These are phyloP conservation scores for Alouatta palliata DNA, from an alignment of 2,113 vertebrate genomes.

Conservation along the genomic window DNA sequence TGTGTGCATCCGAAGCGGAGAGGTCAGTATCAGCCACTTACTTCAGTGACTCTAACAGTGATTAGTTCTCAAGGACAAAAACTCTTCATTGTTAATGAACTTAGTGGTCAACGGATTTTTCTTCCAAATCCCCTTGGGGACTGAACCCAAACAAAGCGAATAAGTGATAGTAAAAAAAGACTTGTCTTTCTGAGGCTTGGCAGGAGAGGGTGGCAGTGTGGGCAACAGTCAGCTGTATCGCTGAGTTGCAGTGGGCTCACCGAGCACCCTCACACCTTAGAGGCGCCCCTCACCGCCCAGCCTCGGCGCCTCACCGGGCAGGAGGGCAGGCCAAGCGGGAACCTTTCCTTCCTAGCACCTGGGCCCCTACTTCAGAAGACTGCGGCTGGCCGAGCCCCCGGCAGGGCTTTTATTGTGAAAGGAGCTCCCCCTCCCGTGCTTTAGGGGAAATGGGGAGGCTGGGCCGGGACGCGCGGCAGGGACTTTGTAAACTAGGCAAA, in stretches of 20 bases:
- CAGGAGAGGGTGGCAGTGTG: neutral
- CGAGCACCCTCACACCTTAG: neutral
- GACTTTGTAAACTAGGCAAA: slow-evolving; percentile 28
- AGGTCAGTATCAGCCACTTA: neutral
- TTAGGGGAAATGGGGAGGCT: slow-evolving; percentile 35
- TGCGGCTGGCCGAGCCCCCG: neutral
- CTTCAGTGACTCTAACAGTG: neutral
- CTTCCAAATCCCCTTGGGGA: neutral
- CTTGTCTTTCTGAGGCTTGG: neutral
- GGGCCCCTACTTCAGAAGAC: neutral
- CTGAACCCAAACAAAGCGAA: neutral
- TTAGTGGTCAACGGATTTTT: neutral
- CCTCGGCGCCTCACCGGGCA: rapidly evolving
- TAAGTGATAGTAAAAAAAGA: neutral
- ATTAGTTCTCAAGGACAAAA: neutral
- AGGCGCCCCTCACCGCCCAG: neutral
- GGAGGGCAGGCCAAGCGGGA: no score
- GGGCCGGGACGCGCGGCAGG: neutral
- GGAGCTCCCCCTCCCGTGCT: slow-evolving; percentile 48
- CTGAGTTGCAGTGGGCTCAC: neutral
- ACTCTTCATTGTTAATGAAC: neutral
- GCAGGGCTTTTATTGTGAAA: slow-evolving; percentile 78
- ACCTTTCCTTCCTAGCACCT: neutral
- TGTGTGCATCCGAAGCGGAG: no score
- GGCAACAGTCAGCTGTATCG: rapidly evolving